Evolutionary conservation across 1,140 invertebrate species (phyloP), one percentile per base, ranked within the genome.

Genomic region (Rhagoletis pomonella): DNA sequence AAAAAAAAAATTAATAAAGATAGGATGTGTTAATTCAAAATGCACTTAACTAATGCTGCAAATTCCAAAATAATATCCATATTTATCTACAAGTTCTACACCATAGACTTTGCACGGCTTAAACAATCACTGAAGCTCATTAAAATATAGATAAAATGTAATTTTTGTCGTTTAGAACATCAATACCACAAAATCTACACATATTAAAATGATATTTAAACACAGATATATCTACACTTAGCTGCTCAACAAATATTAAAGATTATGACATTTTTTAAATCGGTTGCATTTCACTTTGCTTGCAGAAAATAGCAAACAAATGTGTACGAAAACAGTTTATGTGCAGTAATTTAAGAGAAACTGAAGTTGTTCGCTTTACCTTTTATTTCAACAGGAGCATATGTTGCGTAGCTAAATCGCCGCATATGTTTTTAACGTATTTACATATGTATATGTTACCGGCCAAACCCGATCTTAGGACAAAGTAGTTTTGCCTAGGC

Each of bases 31-130:
- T 81, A n/a, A 81, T 19, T 19, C 29, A 10, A 81, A 55, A 58
- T 50, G 47, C 73, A 81, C 47, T 55, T 50, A 47, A 81, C 10
- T 19, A 58, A 7, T 73, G 67, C 67, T 73, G 67, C 39, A 73
- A 81, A 50, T 81, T 47, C 9, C 12, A 50, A 81, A 81, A 58
- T 81, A 81, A 50, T 81, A 81, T 55, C n/a, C 42, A 81, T 81
- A 81, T 58, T 50, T 81, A 81, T 81, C 73, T 81, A 81, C 73
- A 81, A n/a, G 73, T n/a, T 81, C 73, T 42, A 81, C n/a, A 81
- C 73, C 73, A 58, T 81, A 81, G 73, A 81, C 64, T 55, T 55
- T 81, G 73, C 73, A 81, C 73, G 12, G 73, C 73, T 81, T 81
- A 10, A 55, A 81, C 50, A 55, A 81, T 55, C 19, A 81, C 19